Evolutionary conservation across 2,888 invertebrate genomes (phyloP).

Genomic region (Apamea anceps): DNA sequence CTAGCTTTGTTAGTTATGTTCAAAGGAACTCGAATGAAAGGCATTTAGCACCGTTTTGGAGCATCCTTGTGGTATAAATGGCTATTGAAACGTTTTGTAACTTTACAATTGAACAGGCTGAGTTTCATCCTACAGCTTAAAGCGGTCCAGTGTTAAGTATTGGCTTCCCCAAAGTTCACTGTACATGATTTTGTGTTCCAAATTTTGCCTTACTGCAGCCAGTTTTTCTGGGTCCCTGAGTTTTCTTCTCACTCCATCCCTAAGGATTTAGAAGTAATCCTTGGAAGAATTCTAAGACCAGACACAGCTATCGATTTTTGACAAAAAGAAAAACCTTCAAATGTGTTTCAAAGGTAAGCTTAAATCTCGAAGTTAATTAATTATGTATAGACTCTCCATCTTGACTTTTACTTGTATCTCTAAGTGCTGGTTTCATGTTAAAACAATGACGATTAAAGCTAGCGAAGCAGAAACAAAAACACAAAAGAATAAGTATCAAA

Average conservation of each 20-base stretch:
- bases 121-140: not conserved
- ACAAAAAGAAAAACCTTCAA: not conserved
- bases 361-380: slow-evolving; percentile 15
- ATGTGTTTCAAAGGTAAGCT: not conserved
- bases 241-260: not conserved
- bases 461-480: not conserved
- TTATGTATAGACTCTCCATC: not conserved
- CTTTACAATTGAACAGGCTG: not conserved
- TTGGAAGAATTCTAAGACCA: not conserved
- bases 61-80: no score
- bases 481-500: not conserved
- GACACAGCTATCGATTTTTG: not conserved
- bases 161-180: not conserved
- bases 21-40: not conserved
- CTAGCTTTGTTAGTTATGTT: slow-evolving; percentile 1
- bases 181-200: not conserved
- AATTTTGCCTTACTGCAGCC: not conserved
- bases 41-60: not conserved
- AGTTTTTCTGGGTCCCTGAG: not conserved
- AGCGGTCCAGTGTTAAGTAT: not conserved
- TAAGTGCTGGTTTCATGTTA: not conserved
- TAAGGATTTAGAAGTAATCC: not conserved
- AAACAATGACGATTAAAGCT: not conserved
- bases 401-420: not conserved
- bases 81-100: no score